A percentile compares a stretch with the other conserved stretches of the same genome.
These are phyloP conservation scores for Hyperoplus lanceolatus DNA, from an alignment of 2,797 vertebrate species.

Conservation along the genomic window DNA sequence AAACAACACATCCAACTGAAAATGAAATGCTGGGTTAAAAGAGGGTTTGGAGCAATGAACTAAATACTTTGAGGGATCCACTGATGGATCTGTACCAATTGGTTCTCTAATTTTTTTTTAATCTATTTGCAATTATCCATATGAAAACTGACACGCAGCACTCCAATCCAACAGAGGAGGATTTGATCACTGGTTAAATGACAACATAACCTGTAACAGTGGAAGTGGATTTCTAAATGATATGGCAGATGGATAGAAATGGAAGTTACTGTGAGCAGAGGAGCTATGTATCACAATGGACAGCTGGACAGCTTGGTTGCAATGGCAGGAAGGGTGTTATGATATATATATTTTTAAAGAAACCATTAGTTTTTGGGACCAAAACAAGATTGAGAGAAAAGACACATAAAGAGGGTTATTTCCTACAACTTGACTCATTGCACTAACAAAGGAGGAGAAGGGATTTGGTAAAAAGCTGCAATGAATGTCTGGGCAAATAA, in stretches of 20 bases:
- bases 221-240: not conserved
- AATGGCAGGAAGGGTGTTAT: slow-evolving; percentile 11
- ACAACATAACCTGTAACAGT: slow-evolving; percentile 41
- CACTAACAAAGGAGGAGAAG: not conserved
- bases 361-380: not conserved
- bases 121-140: not conserved
- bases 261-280: slow-evolving; percentile 26
- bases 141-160: slow-evolving; percentile 43
- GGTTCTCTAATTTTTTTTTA: no score
- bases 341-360: not conserved
- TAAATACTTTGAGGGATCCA: slow-evolving; percentile 4
- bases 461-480: slow-evolving; percentile 10
- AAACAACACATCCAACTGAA: slow-evolving; percentile 45
- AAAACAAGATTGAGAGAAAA: not conserved
- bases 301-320: slow-evolving; percentile 26
- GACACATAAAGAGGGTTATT: not conserved
- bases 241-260: slow-evolving; percentile 11
- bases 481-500: not conserved
- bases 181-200: slow-evolving; percentile 31
- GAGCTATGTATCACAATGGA: slow-evolving; percentile 19
- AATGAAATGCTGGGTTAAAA: slow-evolving; percentile 60
- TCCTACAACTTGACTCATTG: not conserved
- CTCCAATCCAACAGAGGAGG: slow-evolving; percentile 55
- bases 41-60: slow-evolving; percentile 55
- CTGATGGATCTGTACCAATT: not conserved